Percentiles rank a stretch among this genome's conserved stretches.
phyloP scores from a whole-genome alignment of 2,113 vertebrate species.

The Canis aureus region DNA sequence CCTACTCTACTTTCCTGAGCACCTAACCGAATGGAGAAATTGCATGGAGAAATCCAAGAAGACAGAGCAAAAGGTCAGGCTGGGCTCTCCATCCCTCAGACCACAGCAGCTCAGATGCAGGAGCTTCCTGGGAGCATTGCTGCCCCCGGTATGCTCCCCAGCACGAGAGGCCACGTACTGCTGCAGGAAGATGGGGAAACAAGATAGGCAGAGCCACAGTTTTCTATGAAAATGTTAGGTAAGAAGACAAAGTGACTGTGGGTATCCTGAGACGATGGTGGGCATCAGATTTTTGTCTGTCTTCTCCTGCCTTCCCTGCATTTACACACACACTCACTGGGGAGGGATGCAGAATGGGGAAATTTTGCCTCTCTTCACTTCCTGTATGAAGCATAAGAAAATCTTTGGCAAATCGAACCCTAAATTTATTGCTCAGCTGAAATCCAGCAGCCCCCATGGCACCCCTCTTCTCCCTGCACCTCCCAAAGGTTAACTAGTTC shows the following conservation, averaged over 20 bases:
- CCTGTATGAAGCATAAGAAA: neutral
- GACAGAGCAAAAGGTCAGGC: neutral
- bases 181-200: neutral
- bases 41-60: neutral
- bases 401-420: neutral
- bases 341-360: rapidly evolving
- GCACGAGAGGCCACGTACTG: neutral
- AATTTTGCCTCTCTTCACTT: neutral
- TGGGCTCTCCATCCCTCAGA: neutral
- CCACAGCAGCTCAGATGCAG: neutral
- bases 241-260: neutral
- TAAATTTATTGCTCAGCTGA: neutral
- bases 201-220: neutral
- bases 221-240: neutral
- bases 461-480: neutral
- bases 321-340: rapidly evolving
- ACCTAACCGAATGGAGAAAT: neutral
- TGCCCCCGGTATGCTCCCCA: neutral
- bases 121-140: neutral
- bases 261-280: neutral
- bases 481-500: conserved; percentile 84
- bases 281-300: neutral
- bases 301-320: neutral
- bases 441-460: conserved; percentile 37
- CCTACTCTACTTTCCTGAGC: neutral